phyloP scores from a whole-genome alignment of 2,797 vertebrate genomes.

The Hirundo rustica region DNA sequence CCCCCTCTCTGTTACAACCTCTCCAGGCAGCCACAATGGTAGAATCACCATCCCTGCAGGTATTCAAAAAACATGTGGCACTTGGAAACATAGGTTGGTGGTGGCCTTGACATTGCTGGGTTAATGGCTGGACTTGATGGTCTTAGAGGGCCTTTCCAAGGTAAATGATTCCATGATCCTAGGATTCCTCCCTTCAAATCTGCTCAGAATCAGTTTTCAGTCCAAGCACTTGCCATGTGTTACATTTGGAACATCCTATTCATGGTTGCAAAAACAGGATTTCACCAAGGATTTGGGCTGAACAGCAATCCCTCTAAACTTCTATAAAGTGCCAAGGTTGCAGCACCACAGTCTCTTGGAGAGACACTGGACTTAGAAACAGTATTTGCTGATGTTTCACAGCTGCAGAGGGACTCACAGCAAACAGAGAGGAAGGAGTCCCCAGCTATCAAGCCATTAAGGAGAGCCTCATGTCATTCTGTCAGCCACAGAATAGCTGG shows the following conservation, averaged over 20 bases:
- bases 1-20: background rate
- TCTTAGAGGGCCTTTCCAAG: background rate
- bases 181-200: background rate
- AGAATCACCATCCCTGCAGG: background rate
- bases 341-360: background rate
- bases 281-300: background rate
- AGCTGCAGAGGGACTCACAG: background rate
- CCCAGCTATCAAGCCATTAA: background rate
- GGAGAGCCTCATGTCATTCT: background rate
- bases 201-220: background rate
- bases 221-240: rapidly evolving
- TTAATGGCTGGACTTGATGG: background rate
- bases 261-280: background rate
- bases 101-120: background rate
- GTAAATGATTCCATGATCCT: background rate
- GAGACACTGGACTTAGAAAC: background rate
- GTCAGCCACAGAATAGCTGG: background rate
- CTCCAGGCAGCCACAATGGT: background rate
- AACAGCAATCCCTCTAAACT: background rate
- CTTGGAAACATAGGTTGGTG: background rate
- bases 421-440: background rate
- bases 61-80: background rate
- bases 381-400: background rate
- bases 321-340: background rate
- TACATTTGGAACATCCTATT: background rate